These are phyloP conservation scores for Lontra canadensis DNA, from an alignment of 2,113 vertebrate species.

Conservation along the genomic window DNA sequence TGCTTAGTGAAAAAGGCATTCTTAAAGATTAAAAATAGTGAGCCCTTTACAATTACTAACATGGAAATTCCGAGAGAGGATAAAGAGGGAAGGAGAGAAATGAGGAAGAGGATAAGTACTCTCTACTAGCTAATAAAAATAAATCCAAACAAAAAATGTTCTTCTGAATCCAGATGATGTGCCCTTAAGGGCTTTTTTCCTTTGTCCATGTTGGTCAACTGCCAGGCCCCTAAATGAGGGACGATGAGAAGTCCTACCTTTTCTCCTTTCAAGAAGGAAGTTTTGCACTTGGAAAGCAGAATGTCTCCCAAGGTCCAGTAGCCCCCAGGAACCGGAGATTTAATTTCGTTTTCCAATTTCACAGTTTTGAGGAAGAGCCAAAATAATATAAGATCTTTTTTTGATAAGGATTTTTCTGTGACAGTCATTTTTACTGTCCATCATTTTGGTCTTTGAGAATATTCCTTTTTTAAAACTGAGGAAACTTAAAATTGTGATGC, in stretches of 20 bases:
- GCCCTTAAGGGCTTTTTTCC: neutral
- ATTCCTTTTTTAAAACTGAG: constrained; percentile 47
- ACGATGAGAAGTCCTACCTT: neutral
- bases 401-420: constrained; percentile 26
- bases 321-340: neutral
- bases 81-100: neutral
- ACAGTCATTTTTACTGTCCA: constrained; percentile 1
- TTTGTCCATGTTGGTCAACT: neutral
- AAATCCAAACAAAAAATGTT: neutral
- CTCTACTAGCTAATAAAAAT: neutral
- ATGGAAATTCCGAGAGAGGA: constrained; percentile 19
- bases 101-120: neutral
- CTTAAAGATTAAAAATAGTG: constrained; percentile 49
- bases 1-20: constrained; percentile 28
- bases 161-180: neutral
- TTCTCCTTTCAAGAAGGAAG: neutral
- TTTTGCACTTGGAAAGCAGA: neutral
- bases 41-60: neutral
- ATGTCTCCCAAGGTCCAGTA: neutral
- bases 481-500: constrained; percentile 53
- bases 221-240: neutral
- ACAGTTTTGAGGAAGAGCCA: constrained; percentile 36
- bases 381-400: constrained; percentile 49
- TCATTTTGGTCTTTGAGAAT: constrained; percentile 38
- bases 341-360: constrained; percentile 2